Evolutionary conservation across 2,888 invertebrate genomes (phyloP).

Genomic region (Nipponacmea schrenckii): DNA sequence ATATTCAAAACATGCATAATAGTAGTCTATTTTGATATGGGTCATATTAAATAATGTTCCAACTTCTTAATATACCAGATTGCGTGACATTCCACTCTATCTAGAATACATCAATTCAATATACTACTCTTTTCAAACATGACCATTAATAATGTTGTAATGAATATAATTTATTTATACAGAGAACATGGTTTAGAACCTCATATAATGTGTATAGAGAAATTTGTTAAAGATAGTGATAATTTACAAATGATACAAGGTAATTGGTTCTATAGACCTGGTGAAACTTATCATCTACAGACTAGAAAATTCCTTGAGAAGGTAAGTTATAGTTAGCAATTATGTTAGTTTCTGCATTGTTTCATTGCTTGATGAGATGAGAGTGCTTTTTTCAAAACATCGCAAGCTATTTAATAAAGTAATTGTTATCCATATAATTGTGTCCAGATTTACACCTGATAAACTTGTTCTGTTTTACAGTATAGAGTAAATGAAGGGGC

Average conservation of each 20-base stretch:
- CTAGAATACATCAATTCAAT: too few relatives aligned
- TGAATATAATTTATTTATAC: conserved; percentile 11
- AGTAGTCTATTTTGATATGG: too few relatives aligned
- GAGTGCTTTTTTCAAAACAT: too few relatives aligned
- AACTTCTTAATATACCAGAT: too few relatives aligned
- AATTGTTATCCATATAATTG: too few relatives aligned
- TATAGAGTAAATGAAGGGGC: neutral
- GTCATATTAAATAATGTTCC: too few relatives aligned
- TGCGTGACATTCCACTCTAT: too few relatives aligned
- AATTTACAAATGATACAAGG: conserved; percentile 86
- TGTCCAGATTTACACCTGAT: too few relatives aligned
- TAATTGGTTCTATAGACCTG: conserved; percentile 90
- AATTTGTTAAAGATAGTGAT: conserved; percentile 84
- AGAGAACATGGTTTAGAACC: conserved; percentile 62
- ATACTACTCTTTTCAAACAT: too few relatives aligned
- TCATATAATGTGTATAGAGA: conserved; percentile 86
- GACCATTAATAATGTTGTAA: too few relatives aligned
- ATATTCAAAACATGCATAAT: too few relatives aligned
- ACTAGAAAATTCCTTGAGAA: conserved; percentile 95
- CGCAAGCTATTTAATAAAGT: too few relatives aligned
- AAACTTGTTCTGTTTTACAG: neutral
- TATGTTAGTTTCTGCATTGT: neutral
- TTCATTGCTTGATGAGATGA: neutral
- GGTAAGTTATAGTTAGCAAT: conserved; percentile 43
- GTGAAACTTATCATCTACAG: conserved; percentile 95